Evolutionary conservation across 1,140 invertebrate species (phyloP).

Genomic region (Dolichoris vasculosae): DNA sequence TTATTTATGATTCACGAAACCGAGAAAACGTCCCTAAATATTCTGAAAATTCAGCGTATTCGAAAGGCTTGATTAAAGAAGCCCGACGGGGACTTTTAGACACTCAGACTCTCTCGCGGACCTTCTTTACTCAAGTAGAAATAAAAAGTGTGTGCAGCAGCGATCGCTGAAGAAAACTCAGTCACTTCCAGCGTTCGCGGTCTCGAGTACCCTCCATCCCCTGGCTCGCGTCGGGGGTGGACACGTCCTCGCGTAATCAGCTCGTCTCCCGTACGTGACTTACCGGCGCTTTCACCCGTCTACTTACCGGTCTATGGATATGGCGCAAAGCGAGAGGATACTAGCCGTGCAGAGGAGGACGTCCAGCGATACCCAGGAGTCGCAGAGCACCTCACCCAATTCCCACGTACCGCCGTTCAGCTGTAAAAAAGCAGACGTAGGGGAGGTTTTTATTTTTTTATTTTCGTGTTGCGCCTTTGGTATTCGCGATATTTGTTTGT

Average conservation of each 20-base stretch:
- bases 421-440: constrained; percentile 50
- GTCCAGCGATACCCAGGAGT: constrained; percentile 94
- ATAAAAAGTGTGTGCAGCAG: too few species aligned
- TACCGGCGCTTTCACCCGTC: background rate
- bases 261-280: background rate
- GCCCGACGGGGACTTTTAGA: too few species aligned
- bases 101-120: too few species aligned
- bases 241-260: background rate
- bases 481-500: background rate
- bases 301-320: constrained; percentile 83
- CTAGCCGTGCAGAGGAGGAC: constrained; percentile 93
- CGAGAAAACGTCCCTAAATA: too few species aligned
- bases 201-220: background rate
- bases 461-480: background rate
- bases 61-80: too few species aligned
- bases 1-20: too few species aligned
- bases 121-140: too few species aligned
- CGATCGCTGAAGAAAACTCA: background rate
- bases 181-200: background rate
- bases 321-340: constrained; percentile 86
- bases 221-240: too few species aligned
- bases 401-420: constrained; percentile 81
- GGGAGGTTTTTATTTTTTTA: background rate
- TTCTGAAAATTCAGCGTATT: too few species aligned
- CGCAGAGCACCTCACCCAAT: constrained; percentile 86